Evolutionary conservation across 30 jellyfish, hydroid and myxozoan genomes (phyloP).

Genomic region (Turritopsis rubra): DNA sequence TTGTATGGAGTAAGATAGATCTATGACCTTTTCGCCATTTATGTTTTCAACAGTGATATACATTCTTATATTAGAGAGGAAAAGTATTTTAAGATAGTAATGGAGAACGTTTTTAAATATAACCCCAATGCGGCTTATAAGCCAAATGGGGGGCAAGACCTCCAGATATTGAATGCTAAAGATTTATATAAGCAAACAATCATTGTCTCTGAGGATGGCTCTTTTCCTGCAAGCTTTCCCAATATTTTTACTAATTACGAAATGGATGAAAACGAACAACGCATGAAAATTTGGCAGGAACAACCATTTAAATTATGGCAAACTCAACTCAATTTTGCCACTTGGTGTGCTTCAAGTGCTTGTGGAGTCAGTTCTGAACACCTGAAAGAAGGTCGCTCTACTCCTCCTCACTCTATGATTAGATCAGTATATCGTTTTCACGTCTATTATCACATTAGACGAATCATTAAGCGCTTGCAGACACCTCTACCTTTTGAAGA

Average conservation of each 20-base stretch:
- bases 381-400: no score
- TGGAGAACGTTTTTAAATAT: neutral
- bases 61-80: neutral
- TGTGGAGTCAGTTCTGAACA: no score
- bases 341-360: conserved; percentile 13
- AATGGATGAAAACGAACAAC: neutral
- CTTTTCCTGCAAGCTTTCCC: neutral
- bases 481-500: no score
- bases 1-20: neutral
- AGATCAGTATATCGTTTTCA: no score
- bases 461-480: no score
- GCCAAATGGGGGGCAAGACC: neutral
- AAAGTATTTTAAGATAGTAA: neutral
- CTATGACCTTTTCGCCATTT: neutral
- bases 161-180: neutral
- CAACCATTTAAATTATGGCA: conserved; percentile 3
- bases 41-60: neutral
- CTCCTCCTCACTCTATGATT: no score
- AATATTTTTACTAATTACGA: neutral
- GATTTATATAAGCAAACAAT: neutral
- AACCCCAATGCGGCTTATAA: neutral
- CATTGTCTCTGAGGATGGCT: neutral
- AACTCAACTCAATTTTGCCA: conserved; percentile 3
- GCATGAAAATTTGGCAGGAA: neutral
- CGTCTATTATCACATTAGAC: no score